A percentile compares a stretch with the other conserved stretches of the same genome.
Conservation (phyloP, 2,113 vertebrate genomes). For the Dryoscopus gambensis region DNA sequence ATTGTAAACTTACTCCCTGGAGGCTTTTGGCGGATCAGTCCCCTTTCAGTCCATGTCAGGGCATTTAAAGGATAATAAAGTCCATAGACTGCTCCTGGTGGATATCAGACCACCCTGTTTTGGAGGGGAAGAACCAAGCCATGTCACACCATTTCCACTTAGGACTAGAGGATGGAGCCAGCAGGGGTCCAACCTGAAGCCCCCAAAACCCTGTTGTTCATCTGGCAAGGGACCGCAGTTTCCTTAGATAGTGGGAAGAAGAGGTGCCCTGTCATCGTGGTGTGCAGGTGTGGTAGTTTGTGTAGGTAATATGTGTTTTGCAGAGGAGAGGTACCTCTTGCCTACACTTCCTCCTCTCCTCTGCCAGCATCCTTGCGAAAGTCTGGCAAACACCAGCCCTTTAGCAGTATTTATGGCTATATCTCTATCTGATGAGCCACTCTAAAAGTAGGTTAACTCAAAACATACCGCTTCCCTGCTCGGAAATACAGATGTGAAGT, state of each 20-base stretch:
- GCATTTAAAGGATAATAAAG: neutral
- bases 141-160: neutral
- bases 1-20: neutral
- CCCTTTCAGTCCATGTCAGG: neutral
- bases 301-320: neutral
- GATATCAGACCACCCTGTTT: neutral
- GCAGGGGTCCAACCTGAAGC: neutral
- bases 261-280: neutral
- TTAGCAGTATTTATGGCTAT: constrained; percentile 34
- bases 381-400: neutral
- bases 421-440: constrained; percentile 49
- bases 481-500: constrained; percentile 57
- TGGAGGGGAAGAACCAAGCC: neutral
- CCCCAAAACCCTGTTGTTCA: neutral
- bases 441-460: constrained; percentile 51
- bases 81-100: neutral
- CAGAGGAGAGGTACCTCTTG: neutral
- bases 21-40: neutral
- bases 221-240: neutral
- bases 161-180: neutral
- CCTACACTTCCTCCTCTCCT: neutral
- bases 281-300: neutral
- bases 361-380: neutral
- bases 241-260: neutral
- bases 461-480: constrained; percentile 12